Evolutionary conservation across 2,797 vertebrate genomes (phyloP).

Genomic region (Thripadectes ignobilis): DNA sequence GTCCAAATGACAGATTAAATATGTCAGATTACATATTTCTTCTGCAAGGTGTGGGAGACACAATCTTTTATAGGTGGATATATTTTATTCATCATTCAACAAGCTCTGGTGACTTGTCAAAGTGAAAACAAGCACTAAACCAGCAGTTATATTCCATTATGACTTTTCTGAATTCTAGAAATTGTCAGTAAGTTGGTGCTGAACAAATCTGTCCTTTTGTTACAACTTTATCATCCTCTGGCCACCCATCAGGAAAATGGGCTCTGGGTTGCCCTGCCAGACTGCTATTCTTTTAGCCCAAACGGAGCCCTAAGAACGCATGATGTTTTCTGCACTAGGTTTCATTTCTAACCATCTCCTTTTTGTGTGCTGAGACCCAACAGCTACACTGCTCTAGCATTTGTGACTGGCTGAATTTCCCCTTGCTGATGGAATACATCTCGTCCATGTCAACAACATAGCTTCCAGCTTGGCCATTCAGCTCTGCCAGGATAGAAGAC

Average conservation of each 20-base stretch:
- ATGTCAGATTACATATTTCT: background rate
- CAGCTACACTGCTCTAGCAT: background rate
- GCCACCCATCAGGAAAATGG: background rate
- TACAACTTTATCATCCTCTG: background rate
- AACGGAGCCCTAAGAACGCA: background rate
- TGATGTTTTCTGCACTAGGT: background rate
- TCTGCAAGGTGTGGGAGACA: background rate
- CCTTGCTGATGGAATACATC: background rate
- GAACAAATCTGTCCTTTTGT: background rate
- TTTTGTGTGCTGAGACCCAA: background rate
- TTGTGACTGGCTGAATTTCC: background rate
- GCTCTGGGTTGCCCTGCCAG: background rate
- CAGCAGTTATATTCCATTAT: background rate
- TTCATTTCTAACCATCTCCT: background rate
- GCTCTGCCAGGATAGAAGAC: background rate
- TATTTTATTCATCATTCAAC: background rate
- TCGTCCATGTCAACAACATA: rapidly evolving
- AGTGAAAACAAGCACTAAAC: background rate
- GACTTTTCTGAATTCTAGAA: background rate
- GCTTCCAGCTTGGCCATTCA: background rate
- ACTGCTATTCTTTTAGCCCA: background rate
- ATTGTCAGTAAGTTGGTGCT: background rate
- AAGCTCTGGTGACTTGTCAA: background rate
- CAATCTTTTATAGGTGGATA: background rate
- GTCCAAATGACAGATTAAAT: background rate